Percentiles rank a stretch among this genome's conserved stretches.
Evolutionary conservation across 2,113 vertebrate genomes (phyloP).

Genomic region (Pseudorasbora parva): DNA sequence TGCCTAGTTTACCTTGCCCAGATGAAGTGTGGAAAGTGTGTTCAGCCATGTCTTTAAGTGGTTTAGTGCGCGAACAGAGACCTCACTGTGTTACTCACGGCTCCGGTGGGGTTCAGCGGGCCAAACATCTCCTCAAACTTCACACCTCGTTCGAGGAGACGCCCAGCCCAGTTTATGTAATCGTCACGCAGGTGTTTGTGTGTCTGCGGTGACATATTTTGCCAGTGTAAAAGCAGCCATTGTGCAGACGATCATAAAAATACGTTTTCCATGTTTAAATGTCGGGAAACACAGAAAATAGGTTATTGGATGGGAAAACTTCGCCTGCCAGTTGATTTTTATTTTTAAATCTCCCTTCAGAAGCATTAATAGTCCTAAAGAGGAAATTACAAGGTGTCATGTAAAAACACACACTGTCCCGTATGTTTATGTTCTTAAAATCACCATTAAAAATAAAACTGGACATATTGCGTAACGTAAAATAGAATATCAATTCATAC

Average conservation of each 20-base stretch:
- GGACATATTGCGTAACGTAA: too few species aligned
- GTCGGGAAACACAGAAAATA: background rate
- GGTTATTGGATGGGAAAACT: background rate
- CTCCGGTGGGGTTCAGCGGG: background rate
- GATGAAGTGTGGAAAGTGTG: slow-evolving; percentile 35
- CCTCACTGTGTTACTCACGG: slow-evolving; percentile 52
- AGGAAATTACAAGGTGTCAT: background rate
- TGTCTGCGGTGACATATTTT: background rate
- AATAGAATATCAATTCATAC: too few species aligned
- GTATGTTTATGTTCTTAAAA: background rate
- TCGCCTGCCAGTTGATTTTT: background rate
- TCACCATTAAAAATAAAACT: background rate
- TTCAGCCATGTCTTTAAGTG: background rate
- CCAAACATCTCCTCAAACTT: slow-evolving; percentile 18
- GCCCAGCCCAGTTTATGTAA: slow-evolving; percentile 17
- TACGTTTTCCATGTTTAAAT: background rate
- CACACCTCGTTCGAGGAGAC: background rate
- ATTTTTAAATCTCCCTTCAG: background rate
- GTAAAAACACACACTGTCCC: background rate
- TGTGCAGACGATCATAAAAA: slow-evolving; percentile 2
- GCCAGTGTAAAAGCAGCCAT: slow-evolving; percentile 6
- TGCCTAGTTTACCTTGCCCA: slow-evolving; percentile 3
- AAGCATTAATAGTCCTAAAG: too few species aligned
- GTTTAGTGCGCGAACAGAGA: slow-evolving; percentile 42
- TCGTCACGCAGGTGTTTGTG: slow-evolving; percentile 19